Percentiles rank a stretch among this genome's conserved stretches.
Conservation (phyloP, 2,888 invertebrate species). For the Chymomyza procnemis region DNA sequence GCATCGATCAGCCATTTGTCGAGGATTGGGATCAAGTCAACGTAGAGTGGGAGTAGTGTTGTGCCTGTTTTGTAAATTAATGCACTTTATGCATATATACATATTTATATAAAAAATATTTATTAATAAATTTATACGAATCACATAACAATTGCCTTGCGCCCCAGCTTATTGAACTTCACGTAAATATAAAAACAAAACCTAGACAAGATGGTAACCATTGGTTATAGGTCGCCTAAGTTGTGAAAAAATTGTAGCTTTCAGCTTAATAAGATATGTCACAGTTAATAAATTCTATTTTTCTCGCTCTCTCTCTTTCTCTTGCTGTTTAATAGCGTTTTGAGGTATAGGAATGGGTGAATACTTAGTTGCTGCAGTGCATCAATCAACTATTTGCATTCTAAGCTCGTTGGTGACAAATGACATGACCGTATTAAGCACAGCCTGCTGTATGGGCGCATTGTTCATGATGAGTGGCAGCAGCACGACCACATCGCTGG, state of each 20-base stretch:
- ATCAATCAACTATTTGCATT: constrained; percentile 74
- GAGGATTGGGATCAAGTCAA: constrained; percentile 87
- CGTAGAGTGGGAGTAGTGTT: constrained; percentile 88
- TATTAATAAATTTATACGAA: constrained; percentile 2
- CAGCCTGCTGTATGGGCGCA: constrained; percentile 67
- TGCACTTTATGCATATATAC: too few species aligned
- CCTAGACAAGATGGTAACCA: too few species aligned
- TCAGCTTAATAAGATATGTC: background rate
- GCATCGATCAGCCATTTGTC: constrained; percentile 93
- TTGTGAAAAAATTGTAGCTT: background rate
- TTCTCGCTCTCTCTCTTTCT: background rate
- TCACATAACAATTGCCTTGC: background rate
- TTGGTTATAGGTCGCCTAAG: too few species aligned
- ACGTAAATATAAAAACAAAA: background rate
- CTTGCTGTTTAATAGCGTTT: background rate
- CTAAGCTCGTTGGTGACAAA: constrained; percentile 75
- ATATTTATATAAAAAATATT: constrained; percentile 2
- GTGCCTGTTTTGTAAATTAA: background rate
- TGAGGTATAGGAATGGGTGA: too few species aligned
- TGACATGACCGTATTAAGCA: constrained; percentile 66
- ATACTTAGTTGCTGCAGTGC: background rate
- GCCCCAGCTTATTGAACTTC: background rate
- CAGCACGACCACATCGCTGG: constrained; percentile 71
- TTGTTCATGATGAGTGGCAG: constrained; percentile 73
- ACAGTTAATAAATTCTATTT: background rate